Base-by-base conservation (phyloP, 1,140 invertebrate genomes). In the Thaumetopoea pityocampa region DNA sequence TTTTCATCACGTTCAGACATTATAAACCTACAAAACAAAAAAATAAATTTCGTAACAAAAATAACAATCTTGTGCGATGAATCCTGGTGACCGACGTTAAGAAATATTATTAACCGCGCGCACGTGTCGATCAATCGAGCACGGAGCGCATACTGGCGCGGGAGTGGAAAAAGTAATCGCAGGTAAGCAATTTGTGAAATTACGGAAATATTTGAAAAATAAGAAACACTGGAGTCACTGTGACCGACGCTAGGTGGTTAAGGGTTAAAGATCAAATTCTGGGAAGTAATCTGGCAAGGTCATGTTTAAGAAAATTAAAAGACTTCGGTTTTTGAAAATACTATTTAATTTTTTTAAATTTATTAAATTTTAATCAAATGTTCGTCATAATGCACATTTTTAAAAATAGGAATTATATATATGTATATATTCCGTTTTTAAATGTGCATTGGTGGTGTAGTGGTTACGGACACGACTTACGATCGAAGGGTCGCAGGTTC, bases 191-290 rank as follows among this genome's bases (percentile, higher is more conserved):
- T 8, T 4, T 24, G 11, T 8, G 45, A 29, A 30, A 5, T 23
- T 41, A 41, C 37, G 32, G 30, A 48, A 48, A 29, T 48, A 41
- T 48, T 48, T 48, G 44, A 48, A 41, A 48, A 48, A 48, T 28
- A 35, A 41, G 29, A 40, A 28, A 20, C 35, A 11, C 0, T 34
- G 35, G 35, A 33, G 40, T 43, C 40, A 43, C 40, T 34, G 40
- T 33, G 40, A 34, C 29, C 19, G 40, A 43, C 40, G 44, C 44
- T 40, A 40, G 35, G 35, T 40, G 35, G 36, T 40, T 47, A 47
- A 40, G 27, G 27, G 35, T 38, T n/a, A n/a, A n/a, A n/a, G n/a
- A n/a, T n/a, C n/a, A n/a, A n/a, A n/a, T n/a, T n/a, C n/a, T n/a
- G n/a, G n/a, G n/a, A n/a, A n/a, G n/a, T n/a, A n/a, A n/a, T n/a